Conservation (phyloP, 2,113 vertebrate genomes). For the Mesocricetus auratus region DNA sequence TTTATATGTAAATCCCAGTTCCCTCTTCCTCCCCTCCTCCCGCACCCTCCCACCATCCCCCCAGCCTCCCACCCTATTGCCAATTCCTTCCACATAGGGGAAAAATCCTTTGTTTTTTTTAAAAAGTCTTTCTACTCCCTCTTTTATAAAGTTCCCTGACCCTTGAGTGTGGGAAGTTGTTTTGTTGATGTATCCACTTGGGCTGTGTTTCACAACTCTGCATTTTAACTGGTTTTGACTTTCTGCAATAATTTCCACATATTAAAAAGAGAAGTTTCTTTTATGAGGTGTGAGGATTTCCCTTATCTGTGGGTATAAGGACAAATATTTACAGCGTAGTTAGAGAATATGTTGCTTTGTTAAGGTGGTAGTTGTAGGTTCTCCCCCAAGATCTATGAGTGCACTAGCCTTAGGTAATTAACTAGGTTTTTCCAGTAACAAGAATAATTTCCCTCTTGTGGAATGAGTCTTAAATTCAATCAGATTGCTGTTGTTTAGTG, state of each 20-base stretch:
- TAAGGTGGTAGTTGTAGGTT: neutral
- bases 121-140: neutral
- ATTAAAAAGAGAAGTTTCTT: neutral
- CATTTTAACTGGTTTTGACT: neutral
- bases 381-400: neutral
- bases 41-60: no score
- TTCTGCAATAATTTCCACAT: neutral
- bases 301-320: neutral
- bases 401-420: neutral
- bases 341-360: neutral
- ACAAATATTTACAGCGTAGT: neutral
- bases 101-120: neutral
- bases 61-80: no score
- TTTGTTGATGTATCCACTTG: neutral
- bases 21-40: no score
- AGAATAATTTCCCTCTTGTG: neutral
- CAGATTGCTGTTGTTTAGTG: neutral
- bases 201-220: neutral
- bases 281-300: neutral
- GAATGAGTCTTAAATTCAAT: neutral
- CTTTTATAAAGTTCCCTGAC: neutral
- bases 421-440: neutral
- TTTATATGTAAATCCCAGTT: no score
- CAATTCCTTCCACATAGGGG: no score
- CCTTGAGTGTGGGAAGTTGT: neutral